A percentile compares a stretch with the other conserved stretches of the same genome.
Evolutionary conservation across 2,888 invertebrate genomes (phyloP).

Genomic region (Archaeoteleia sp.): DNA sequence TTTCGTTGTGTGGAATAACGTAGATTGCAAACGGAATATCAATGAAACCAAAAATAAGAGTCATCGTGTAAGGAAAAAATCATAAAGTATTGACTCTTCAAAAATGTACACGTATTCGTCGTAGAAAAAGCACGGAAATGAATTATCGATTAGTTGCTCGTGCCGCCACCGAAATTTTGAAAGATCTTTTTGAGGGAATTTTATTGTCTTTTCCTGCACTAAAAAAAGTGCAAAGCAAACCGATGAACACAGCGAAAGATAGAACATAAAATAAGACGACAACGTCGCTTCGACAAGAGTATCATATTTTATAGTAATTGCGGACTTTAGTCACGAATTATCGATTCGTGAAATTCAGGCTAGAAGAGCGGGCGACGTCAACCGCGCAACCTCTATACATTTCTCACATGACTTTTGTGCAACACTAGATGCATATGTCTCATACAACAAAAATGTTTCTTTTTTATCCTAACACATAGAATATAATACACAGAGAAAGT

Average conservation of each 20-base stretch:
- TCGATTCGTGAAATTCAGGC: conserved; percentile 54
- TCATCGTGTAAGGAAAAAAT: conserved; percentile 23
- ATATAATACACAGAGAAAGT: too few relatives aligned
- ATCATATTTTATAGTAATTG: conserved; percentile 53
- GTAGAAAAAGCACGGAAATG: conserved; percentile 30
- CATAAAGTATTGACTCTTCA: conserved; percentile 25
- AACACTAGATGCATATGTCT: too few relatives aligned
- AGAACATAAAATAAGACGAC: conserved; percentile 22
- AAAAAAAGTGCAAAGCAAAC: conserved; percentile 4
- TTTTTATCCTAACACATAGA: too few relatives aligned
- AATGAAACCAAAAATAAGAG: conserved; percentile 39
- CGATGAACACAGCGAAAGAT: background rate
- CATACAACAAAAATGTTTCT: too few relatives aligned
- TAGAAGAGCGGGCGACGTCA: conserved; percentile 50
- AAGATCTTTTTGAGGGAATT: conserved; percentile 4
- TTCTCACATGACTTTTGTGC: conserved; percentile 46
- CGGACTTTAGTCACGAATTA: conserved; percentile 54
- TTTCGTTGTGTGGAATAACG: too few relatives aligned
- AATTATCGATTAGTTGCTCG: conserved; percentile 43
- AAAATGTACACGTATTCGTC: conserved; percentile 30
- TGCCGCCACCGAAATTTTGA: conserved; percentile 14
- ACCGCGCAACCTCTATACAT: conserved; percentile 48
- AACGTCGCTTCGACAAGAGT: conserved; percentile 43
- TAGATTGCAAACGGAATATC: conserved; percentile 26
- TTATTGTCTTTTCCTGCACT: background rate